Evolutionary conservation across 2,113 vertebrate species (phyloP).

Genomic region (Macaca fascicularis): T2T-MFA8v1.1 NC_088378.1:60069001-60069500

Average conservation of each 20-base stretch:
- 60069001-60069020: conserved; percentile 25
- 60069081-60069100: conserved; percentile 71
- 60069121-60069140: conserved; percentile 76
- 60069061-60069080: conserved; percentile 36
- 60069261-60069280: conserved; percentile 42
- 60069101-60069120: conserved; percentile 65
- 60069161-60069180: conserved; percentile 82
- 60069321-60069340: conserved; percentile 58
- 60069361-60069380: conserved; percentile 36
- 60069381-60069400: conserved; percentile 7
- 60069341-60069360: conserved; percentile 68
- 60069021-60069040: not conserved
- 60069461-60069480: not conserved
- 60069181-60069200: conserved; percentile 79
- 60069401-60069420: not conserved
- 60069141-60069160: conserved; percentile 80
- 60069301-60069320: conserved; percentile 59
- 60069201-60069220: conserved; percentile 55
- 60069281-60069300: not conserved
- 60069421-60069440: conserved; percentile 20
- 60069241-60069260: conserved; percentile 53
- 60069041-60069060: conserved; percentile 9
- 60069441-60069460: not conserved
- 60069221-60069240: conserved; percentile 49
- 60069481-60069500: not conserved